Evolutionary conservation across 64 coral and sea anemone genomes (phyloP).

Genomic region (Montipora efflorescens): DNA sequence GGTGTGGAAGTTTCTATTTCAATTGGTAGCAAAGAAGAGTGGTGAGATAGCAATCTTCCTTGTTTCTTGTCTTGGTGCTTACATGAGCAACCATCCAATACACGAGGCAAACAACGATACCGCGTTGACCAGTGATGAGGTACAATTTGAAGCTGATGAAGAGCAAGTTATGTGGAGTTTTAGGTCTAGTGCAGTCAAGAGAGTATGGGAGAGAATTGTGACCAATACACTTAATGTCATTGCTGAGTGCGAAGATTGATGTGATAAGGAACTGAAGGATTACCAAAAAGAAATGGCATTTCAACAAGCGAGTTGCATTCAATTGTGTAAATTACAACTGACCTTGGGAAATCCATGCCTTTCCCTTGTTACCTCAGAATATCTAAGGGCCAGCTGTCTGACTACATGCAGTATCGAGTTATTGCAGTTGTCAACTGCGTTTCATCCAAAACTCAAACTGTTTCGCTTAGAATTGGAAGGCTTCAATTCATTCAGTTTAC

Average conservation of each 20-base stretch:
- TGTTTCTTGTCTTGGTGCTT: background rate
- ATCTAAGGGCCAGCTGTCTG: background rate
- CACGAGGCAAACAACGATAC: background rate
- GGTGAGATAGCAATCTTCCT: background rate
- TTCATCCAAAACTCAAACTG: background rate
- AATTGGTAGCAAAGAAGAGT: conserved; percentile 8
- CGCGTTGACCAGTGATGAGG: background rate
- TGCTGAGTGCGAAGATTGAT: background rate
- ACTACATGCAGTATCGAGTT: too few species aligned
- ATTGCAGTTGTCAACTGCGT: too few species aligned
- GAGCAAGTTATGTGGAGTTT: too few species aligned
- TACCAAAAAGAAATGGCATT: conserved; percentile 6
- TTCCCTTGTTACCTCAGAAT: background rate
- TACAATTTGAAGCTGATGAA: too few species aligned
- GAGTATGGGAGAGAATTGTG: background rate
- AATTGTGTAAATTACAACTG: background rate
- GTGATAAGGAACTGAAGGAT: background rate
- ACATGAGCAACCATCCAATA: too few species aligned
- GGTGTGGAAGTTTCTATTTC: conserved; percentile 16
- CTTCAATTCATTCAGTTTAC: too few species aligned
- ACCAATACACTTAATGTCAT: background rate
- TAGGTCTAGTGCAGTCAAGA: too few species aligned
- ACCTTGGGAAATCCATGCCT: too few species aligned
- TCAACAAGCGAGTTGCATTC: background rate
- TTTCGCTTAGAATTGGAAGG: background rate